Percentiles rank a stretch among this genome's conserved stretches.
phyloP scores from a whole-genome alignment of 2,113 vertebrate genomes.

The Vimba vimba region DNA sequence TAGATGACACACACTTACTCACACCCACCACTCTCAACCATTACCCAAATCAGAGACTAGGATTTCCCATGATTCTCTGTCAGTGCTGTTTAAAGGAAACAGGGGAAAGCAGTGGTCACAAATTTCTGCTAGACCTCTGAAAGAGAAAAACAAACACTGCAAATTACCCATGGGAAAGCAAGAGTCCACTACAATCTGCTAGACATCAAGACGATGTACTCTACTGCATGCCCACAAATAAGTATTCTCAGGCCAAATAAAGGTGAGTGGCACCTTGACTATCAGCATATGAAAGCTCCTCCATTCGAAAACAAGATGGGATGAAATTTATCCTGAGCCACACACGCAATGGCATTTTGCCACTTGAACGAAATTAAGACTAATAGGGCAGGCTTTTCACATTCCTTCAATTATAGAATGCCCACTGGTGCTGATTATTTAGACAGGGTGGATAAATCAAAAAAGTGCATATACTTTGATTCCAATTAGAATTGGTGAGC shows the following conservation, averaged over 20 bases:
- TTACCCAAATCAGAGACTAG: constrained; percentile 8
- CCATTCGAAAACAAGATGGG: background rate
- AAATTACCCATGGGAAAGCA: constrained; percentile 24
- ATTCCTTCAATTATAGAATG: constrained; percentile 35
- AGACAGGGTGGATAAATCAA: constrained; percentile 34
- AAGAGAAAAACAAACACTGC: constrained; percentile 28
- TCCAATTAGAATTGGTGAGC: constrained; percentile 17
- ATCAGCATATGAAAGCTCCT: constrained; percentile 30
- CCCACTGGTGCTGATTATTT: constrained; percentile 33
- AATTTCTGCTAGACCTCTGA: constrained; percentile 24
- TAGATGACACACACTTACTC: constrained; percentile 32
- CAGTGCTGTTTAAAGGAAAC: constrained; percentile 13
- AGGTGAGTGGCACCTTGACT: constrained; percentile 35
- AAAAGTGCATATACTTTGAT: constrained; percentile 34
- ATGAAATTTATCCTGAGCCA: constrained; percentile 27
- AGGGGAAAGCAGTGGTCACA: constrained; percentile 28
- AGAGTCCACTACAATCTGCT: constrained; percentile 33
- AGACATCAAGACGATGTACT: constrained; percentile 29
- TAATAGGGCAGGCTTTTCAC: constrained; percentile 23
- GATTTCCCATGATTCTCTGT: constrained; percentile 33
- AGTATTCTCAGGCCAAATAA: constrained; percentile 39
- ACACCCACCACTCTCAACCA: constrained; percentile 13
- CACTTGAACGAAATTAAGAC: constrained; percentile 38
- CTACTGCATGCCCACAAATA: constrained; percentile 8
- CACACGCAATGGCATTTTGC: constrained; percentile 21